Evolutionary conservation across 2,888 invertebrate genomes (phyloP).

Genomic region (Zygothrica quintamaculata): DNA sequence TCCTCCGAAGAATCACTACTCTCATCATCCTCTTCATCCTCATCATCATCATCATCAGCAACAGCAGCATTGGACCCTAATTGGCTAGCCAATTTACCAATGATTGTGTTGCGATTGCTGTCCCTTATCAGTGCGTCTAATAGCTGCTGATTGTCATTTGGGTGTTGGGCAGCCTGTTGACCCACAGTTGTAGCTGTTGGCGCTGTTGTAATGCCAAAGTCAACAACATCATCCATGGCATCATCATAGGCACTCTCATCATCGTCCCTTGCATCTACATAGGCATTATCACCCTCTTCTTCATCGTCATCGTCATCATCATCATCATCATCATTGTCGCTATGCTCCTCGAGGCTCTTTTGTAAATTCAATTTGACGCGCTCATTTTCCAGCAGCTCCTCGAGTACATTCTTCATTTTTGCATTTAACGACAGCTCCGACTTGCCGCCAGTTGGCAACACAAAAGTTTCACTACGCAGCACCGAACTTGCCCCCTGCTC

Average conservation of each 20-base stretch:
- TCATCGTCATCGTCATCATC: conserved; percentile 52
- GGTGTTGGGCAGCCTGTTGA: conserved; percentile 64
- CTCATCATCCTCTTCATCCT: conserved; percentile 76
- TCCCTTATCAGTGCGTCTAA: conserved; percentile 78
- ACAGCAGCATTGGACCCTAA: conserved; percentile 59
- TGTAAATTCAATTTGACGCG: conserved; percentile 85
- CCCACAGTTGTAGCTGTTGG: conserved; percentile 35
- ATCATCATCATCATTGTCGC: conserved; percentile 59
- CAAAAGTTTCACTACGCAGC: conserved; percentile 81
- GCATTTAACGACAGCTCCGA: conserved; percentile 84
- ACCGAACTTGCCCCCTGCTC: conserved; percentile 61
- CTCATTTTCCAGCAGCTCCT: conserved; percentile 84
- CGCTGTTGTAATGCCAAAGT: conserved; percentile 55
- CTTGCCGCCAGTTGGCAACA: conserved; percentile 58
- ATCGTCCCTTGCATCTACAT: conserved; percentile 65
- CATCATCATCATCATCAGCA: conserved; percentile 62
- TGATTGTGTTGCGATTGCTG: conserved; percentile 80
- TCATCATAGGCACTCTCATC: conserved; percentile 70
- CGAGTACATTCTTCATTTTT: conserved; percentile 85
- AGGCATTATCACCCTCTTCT: conserved; percentile 60
- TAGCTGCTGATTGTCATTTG: conserved; percentile 82
- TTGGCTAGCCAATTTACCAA: conserved; percentile 67
- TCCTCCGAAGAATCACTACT: conserved; percentile 71
- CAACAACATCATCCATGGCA: conserved; percentile 72
- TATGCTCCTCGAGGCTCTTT: conserved; percentile 83